phyloP scores from a whole-genome alignment of 2,888 invertebrate species.

The Hoplodrina ambigua region DNA sequence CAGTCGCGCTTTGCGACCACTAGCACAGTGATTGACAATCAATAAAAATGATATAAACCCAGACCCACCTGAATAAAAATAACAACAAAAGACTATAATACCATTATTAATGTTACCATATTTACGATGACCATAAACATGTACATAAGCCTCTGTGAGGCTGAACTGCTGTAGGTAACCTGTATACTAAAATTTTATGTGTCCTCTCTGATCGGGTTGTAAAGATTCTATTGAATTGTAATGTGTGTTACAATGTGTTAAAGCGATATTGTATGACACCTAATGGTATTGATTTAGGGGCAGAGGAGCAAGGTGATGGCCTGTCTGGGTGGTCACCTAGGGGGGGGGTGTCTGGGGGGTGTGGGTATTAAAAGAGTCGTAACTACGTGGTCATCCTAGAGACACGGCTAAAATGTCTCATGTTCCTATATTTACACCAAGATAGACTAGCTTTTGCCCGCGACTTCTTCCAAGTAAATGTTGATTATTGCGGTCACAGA shows the following conservation, averaged over 20 bases:
- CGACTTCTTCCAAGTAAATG: no score
- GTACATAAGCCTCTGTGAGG: slow-evolving; percentile 36
- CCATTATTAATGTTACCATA: slow-evolving; percentile 59
- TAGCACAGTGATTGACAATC: no score
- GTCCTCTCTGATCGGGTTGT: slow-evolving; percentile 41
- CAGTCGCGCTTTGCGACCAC: no score
- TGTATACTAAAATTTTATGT: slow-evolving; percentile 42
- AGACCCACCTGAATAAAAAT: slow-evolving; percentile 32
- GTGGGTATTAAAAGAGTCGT: background rate
- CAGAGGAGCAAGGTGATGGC: background rate
- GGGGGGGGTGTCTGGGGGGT: no score
- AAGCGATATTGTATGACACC: slow-evolving; percentile 1
- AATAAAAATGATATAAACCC: background rate
- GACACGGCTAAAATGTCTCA: background rate
- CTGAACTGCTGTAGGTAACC: slow-evolving; percentile 14
- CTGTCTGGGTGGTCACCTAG: background rate
- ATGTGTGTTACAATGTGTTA: slow-evolving; percentile 42
- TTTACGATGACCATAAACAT: slow-evolving; percentile 69
- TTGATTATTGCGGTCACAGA: no score
- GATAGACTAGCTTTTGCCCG: no score
- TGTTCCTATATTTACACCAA: no score
- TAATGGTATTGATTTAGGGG: background rate
- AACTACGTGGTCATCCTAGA: background rate
- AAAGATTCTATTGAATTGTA: slow-evolving; percentile 47
- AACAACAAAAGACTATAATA: slow-evolving; percentile 48